Base-by-base conservation (phyloP, 1,140 invertebrate genomes). In the Drosophila biarmipes region DNA sequence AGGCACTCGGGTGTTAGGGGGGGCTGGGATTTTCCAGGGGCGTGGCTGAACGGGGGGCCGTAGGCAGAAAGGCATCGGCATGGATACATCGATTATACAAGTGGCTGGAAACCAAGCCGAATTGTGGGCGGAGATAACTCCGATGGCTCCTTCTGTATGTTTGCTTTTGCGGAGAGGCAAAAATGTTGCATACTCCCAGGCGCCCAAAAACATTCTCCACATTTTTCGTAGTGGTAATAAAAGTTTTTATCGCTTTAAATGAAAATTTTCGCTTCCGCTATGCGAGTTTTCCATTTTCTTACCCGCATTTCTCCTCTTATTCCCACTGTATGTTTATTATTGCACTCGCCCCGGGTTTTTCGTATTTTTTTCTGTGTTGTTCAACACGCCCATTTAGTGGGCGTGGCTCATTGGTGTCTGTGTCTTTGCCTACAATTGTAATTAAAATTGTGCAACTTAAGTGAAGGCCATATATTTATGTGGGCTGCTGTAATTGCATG, bases 31-130 rank as follows among this genome's bases (percentile, higher is more conserved):
- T 61, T 38, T 21, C 35, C 29, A 17, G 45, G 27, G 72, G 42
- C 34, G 42, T 62, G 51, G 14, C 63, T 17, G 5, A 14, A 10
- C n/a, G n/a, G 51, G 42, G 51, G 57, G 81, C 31, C 34, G 66
- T 81, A 78, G 81, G 81, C 77, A 62, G 62, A 51, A 78, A 63
- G 62, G 80, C 63, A 86, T 78, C 69, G 62, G 69, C 81, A 76
- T 87, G 84, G 84, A 84, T 89, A 87, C 84, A 87, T 87, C 72
- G 84, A 87, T 87, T 87, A 87, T 89, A 87, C 84, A 87, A 87
- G 69, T 71, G 66, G 66, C 63, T 56, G 66, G 51, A 69, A 69
- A 56, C 34, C 66, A 48, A 69, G 66, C 63, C 49, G 58, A 38
- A 52, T 56, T 66, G 67, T 46, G 59, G 68, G 68, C 45, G 68